These are phyloP conservation scores for Tetragnatha versicolor DNA, from an alignment of 1,140 invertebrate genomes.

Conservation along the genomic window DNA sequence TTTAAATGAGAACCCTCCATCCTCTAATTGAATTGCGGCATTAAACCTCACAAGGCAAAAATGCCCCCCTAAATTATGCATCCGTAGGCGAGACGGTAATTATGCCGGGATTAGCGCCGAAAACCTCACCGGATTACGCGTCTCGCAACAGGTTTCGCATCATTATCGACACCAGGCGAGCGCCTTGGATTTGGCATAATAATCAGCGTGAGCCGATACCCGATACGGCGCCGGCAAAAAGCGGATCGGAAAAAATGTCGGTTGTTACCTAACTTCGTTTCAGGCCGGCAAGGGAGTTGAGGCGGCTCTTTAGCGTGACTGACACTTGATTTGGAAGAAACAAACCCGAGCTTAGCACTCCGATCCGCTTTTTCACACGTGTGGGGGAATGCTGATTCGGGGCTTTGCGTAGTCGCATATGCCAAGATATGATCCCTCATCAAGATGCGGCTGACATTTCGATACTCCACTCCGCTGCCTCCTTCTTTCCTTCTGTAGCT, in stretches of 20 bases:
- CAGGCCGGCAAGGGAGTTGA: conserved; percentile 2
- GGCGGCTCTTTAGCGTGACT: conserved; percentile 45
- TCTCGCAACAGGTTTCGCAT: conserved; percentile 54
- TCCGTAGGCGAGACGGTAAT: background rate
- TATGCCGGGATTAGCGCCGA: background rate
- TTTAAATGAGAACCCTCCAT: conserved; percentile 45
- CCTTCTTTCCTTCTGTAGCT: too few species aligned
- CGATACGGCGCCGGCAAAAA: conserved; percentile 24
- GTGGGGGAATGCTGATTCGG: background rate
- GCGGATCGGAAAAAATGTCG: background rate
- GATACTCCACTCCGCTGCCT: too few species aligned
- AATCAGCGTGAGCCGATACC: conserved; percentile 53
- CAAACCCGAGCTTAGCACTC: conserved; percentile 23
- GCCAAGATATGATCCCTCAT: too few species aligned
- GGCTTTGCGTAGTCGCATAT: too few species aligned
- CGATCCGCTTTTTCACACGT: background rate
- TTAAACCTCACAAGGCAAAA: conserved; percentile 36
- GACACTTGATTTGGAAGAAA: conserved; percentile 54
- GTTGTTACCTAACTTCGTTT: conserved; percentile 55
- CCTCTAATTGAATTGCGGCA: conserved; percentile 48
- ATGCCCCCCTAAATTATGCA: background rate
- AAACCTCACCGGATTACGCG: background rate
- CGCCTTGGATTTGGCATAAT: conserved; percentile 52
- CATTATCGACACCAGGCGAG: conserved; percentile 42
- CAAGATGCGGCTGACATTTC: too few species aligned